A percentile compares a stretch with the other conserved stretches of the same genome.
phyloP scores from a whole-genome alignment of 2,888 invertebrate genomes.

The Brenthis ino region DNA sequence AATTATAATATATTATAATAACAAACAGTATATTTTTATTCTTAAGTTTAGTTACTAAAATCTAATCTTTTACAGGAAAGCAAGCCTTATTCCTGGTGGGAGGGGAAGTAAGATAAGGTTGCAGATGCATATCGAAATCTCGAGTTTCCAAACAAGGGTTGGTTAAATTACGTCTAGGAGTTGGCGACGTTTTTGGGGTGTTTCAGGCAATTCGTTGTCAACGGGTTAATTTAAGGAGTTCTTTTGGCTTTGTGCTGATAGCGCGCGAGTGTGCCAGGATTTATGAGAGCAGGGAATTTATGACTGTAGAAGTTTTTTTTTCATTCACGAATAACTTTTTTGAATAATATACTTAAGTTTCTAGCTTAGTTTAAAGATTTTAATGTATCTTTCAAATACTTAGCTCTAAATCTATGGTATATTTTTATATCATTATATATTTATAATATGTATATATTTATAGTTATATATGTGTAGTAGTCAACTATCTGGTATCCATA shows the following conservation, averaged over 20 bases:
- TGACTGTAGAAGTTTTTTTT: conserved; percentile 3
- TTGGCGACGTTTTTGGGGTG: conserved; percentile 51
- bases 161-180: conserved; percentile 66
- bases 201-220: conserved; percentile 58
- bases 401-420: too few relatives aligned
- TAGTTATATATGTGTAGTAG: too few relatives aligned
- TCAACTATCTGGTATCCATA: too few relatives aligned
- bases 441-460: too few relatives aligned
- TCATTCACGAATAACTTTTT: background rate
- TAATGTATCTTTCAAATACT: too few relatives aligned
- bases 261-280: conserved; percentile 25
- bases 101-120: conserved; percentile 41
- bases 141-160: conserved; percentile 69
- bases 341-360: too few relatives aligned
- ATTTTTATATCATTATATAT: too few relatives aligned
- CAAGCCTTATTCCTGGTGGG: conserved; percentile 46
- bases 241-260: conserved; percentile 40
- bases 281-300: conserved; percentile 27
- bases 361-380: too few relatives aligned
- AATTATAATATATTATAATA: too few relatives aligned
- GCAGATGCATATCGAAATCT: conserved; percentile 62
- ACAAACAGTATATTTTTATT: too few relatives aligned
- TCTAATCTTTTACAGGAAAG: background rate
- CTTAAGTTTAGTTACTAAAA: background rate
- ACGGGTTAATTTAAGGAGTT: conserved; percentile 64